phyloP scores from a whole-genome alignment of 2,113 vertebrate species.

The Polypterus senegalus region DNA sequence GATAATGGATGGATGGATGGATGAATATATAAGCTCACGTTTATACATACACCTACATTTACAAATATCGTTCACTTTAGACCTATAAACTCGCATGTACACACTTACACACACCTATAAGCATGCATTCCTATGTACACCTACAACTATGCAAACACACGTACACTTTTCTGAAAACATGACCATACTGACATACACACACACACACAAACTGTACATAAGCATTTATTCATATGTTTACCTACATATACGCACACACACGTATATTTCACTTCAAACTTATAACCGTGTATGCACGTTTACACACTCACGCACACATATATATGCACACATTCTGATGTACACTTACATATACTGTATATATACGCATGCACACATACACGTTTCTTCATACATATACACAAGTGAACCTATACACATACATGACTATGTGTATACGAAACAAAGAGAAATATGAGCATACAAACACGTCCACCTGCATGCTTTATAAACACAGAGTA shows the following conservation, averaged over 20 bases:
- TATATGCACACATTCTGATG: too few species aligned
- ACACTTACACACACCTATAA: too few species aligned
- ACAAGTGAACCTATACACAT: neutral
- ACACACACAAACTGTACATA: neutral
- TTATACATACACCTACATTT: too few species aligned
- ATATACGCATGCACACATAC: neutral
- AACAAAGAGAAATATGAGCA: neutral
- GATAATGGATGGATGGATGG: too few species aligned
- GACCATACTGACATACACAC: neutral
- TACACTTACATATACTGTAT: too few species aligned
- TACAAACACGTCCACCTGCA: neutral
- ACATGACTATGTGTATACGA: neutral
- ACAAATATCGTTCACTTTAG: too few species aligned
- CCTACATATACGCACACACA: too few species aligned
- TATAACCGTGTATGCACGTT: neutral
- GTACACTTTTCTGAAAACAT: neutral
- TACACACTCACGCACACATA: conserved; percentile 1
- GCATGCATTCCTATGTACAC: too few species aligned
- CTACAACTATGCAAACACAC: neutral
- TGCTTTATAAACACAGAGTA: neutral
- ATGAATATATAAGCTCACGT: too few species aligned
- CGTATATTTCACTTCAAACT: too few species aligned
- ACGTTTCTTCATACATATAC: neutral
- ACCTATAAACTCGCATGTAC: too few species aligned
- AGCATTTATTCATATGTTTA: too few species aligned